A percentile compares a stretch with the other conserved stretches of the same genome.
Conservation (phyloP, 1,140 invertebrate species). For the Venturia canescens region DNA sequence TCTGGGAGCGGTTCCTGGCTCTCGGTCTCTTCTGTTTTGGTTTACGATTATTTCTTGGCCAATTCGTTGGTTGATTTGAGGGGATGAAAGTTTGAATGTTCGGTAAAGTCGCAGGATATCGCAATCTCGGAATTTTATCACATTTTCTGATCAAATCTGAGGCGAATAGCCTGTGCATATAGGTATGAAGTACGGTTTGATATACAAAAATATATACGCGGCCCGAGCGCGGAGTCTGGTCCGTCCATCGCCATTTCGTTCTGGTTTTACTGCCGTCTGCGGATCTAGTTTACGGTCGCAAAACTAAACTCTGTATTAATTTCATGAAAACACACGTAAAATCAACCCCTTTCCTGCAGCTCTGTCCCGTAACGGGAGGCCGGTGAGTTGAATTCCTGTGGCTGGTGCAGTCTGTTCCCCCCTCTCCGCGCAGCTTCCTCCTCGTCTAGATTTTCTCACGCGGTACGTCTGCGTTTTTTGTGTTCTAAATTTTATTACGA, state of each 20-base stretch:
- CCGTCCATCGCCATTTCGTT: conserved; percentile 67
- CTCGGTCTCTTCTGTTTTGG: too few relatives aligned
- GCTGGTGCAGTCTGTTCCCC: conserved; percentile 28
- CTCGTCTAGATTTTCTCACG: not conserved
- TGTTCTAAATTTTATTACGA: not conserved
- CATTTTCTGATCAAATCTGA: not conserved
- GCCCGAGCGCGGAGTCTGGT: conserved; percentile 35
- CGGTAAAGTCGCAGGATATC: too few relatives aligned
- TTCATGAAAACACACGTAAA: conserved; percentile 70
- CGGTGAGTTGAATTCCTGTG: not conserved
- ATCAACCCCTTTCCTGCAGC: conserved; percentile 41
- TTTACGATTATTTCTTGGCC: not conserved
- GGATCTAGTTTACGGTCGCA: conserved; percentile 69
- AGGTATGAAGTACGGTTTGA: not conserved
- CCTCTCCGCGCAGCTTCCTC: not conserved
- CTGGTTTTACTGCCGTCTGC: conserved; percentile 67
- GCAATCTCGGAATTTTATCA: too few relatives aligned
- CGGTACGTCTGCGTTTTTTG: not conserved
- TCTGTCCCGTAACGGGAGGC: not conserved
- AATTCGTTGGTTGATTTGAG: not conserved
- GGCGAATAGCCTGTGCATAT: not conserved
- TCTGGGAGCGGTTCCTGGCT: not conserved
- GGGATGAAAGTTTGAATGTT: too few relatives aligned
- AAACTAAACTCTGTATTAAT: conserved; percentile 73
- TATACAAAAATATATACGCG: not conserved